These are phyloP conservation scores for Sigmodon hispidus DNA, from an alignment of 2,113 vertebrate species.

Conservation along the genomic window DNA sequence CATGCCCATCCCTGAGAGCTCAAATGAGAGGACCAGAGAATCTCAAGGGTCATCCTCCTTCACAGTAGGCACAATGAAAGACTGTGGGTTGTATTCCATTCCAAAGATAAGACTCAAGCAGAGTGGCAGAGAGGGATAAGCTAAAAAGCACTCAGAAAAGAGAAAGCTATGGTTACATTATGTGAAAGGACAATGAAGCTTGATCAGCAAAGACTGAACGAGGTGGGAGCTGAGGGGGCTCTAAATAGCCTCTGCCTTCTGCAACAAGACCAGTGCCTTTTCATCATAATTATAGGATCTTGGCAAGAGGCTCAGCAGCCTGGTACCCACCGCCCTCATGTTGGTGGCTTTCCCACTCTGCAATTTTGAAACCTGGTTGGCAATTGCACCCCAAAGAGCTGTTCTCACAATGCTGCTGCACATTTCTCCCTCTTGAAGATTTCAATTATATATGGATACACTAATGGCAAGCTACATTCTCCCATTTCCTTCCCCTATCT, in stretches of 20 bases:
- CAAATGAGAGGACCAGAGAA: conserved; percentile 1
- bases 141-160: conserved; percentile 55
- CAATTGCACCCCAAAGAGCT: conserved; percentile 72
- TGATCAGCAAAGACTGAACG: conserved; percentile 40
- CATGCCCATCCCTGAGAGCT: conserved; percentile 69
- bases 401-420: not conserved
- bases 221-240: not conserved
- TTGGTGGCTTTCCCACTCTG: conserved; percentile 52
- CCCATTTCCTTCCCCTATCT: conserved; percentile 55
- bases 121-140: conserved; percentile 63
- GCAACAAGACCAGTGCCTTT: conserved; percentile 43
- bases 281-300: not conserved
- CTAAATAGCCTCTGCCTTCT: conserved; percentile 48
- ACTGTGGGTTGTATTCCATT: conserved; percentile 38
- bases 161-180: conserved; percentile 9
- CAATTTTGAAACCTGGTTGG: conserved; percentile 67
- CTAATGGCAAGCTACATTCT: conserved; percentile 61
- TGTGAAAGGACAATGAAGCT: not conserved
- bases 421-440: conserved; percentile 61
- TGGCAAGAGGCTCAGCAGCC: conserved; percentile 44
- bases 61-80: conserved; percentile 11
- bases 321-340: conserved; percentile 51
- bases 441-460: conserved; percentile 69
- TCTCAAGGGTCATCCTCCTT: conserved; percentile 66
- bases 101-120: conserved; percentile 65